Percentiles rank a stretch among this genome's conserved stretches.
phyloP scores from a whole-genome alignment of 1,140 invertebrate genomes.

The Caenorhabditis tropicalis region DNA sequence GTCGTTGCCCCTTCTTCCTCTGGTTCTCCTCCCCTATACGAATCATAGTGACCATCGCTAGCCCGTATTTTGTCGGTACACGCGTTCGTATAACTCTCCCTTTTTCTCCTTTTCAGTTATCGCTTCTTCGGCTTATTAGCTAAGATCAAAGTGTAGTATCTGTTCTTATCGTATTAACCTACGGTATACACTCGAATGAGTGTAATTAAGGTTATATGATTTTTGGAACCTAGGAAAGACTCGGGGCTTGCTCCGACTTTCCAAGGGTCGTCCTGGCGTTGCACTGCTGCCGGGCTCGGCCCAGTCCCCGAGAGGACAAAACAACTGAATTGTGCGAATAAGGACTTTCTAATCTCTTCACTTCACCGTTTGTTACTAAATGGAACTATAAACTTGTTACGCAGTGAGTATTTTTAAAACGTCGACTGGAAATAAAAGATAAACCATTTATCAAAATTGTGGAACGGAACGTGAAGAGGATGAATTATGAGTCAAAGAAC shows the following conservation, averaged over 20 bases:
- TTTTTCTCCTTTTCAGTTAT: not conserved
- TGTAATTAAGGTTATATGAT: constrained; percentile 18
- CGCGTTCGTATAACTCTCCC: not conserved
- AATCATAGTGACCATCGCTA: not conserved
- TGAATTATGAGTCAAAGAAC: too few relatives aligned
- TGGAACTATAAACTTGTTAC: too few relatives aligned
- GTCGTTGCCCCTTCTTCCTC: too few relatives aligned
- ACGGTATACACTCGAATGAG: constrained; percentile 20
- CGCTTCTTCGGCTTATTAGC: constrained; percentile 19
- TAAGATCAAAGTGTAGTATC: constrained; percentile 21
- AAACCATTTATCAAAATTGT: too few relatives aligned
- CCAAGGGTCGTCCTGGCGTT: constrained; percentile 18
- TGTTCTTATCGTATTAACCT: constrained; percentile 21
- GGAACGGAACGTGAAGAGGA: too few relatives aligned
- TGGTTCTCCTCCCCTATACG: not conserved
- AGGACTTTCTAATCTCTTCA: too few relatives aligned
- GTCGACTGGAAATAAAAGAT: too few relatives aligned
- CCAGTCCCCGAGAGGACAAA: constrained; percentile 8
- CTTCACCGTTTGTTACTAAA: too few relatives aligned
- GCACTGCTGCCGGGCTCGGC: constrained; percentile 12
- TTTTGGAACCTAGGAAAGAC: constrained; percentile 10
- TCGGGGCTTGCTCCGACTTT: constrained; percentile 18
- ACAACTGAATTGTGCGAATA: not conserved
- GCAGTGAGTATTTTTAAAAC: too few relatives aligned
- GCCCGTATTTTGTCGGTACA: not conserved